Base-by-base conservation (phyloP, 2,797 vertebrate genomes). In the Myotis findleyi region DNA sequence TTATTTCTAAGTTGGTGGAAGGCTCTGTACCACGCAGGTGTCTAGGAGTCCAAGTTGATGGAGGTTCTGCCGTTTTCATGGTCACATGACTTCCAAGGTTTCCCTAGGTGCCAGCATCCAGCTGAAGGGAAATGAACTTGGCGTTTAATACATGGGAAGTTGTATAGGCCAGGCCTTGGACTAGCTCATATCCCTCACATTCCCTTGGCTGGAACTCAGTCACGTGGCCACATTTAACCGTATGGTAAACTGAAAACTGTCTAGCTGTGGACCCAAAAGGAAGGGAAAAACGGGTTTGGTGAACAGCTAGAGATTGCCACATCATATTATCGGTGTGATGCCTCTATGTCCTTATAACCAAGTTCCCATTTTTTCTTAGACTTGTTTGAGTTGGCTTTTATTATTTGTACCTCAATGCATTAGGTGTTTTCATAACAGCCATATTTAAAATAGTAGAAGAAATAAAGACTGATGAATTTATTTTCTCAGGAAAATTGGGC, bases 401-500 rank as follows among this genome's bases (percentile, higher is more conserved):
- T 86, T 88, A 30, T 75, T 91, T 95, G 55, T 82, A 77, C 66
- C 25, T 96, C 14, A 36, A 14, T 93, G 27, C 20, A 49, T 75
- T 55, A 71, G 6, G 0, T 95, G 5, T 79, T 96, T 95, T 94
- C 33, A 53, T 85, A 49, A 75, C 59, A 73, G 30, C 11, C 25
- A 38, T 92, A 81, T 93, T 93, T 95, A 80, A 91, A 94, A 79
- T 69, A 89, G 36, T 75, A 88, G 68, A 88, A 93, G 64, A 92
- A 80, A 80, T 95, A 94, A 96, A 89, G 13, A 75, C n/a, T n/a
- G 33, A 87, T 69, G 72, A 14, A 80, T 94, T 96, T 36, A 25
- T 96, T 87, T 98, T 98, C 97, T 44, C 97, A 99, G 99, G 99
- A 91, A 99, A 99, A 83, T 98, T 99, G 0, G 98, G 99, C 30